Evolutionary conservation across 2,888 invertebrate species (phyloP), one percentile per base, ranked within the genome.

Genomic region (Cheilosia soror): DNA sequence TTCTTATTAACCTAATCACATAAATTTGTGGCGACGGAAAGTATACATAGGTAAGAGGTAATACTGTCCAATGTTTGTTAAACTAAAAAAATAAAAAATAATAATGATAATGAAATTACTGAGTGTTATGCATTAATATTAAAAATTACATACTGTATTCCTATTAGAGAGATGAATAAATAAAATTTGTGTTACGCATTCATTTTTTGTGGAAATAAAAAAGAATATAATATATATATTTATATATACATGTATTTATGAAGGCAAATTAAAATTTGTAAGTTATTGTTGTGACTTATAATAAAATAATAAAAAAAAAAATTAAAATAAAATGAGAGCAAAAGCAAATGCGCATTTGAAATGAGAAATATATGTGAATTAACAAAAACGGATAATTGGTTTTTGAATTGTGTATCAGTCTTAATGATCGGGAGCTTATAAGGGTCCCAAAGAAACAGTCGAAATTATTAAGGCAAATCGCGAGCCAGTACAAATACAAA

Each of bases 331-430:
- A 71, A 55, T 63, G 29, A 55, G 33, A 69, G 49, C 37, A 51
- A 15, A 53, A 40, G 31, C 55, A 68, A 78, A 72, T 68, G 47
- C 68, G 69, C 73, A 79, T 84, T 79, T 79, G 69, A 79, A 79
- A 69, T 65, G 58, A 69, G 75, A 79, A 84, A 84, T 84, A 79
- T 79, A 84, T 84, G 79, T 79, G 69, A 63, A 79, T 11, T 73
- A 69, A 79, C 31, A 25, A 9, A 65, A 31, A 53, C 20, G 31
- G 4, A n/a, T 4, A 13, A 3, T 7, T 68, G 13, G 55, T 47
- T 42, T 42, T 65, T 25, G 13, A 13, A 42, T 75, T 29, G 0
- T 33, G n/a, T 13, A n/a, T 29, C 29, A 27, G 1, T 25, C 2
- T 25, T 5, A 33, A 33, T 9, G 7, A 33, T 9, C 3, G 37